These are phyloP conservation scores for Drosophila nebulosa DNA, from an alignment of 1,140 invertebrate species.

Conservation along the genomic window DNA sequence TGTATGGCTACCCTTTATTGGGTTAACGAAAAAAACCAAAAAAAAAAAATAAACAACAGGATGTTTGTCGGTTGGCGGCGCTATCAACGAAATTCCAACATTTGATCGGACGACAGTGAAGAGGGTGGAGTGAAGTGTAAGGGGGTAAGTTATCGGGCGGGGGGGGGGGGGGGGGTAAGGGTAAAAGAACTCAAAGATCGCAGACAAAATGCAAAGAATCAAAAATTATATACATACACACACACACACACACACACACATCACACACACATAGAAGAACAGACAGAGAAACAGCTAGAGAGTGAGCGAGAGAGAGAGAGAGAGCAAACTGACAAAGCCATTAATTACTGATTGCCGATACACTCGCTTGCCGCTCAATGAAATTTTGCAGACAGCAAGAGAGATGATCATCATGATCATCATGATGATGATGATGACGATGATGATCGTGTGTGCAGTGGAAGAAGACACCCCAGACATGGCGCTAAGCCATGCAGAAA, in stretches of 20 bases:
- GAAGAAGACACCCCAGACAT: slow-evolving; percentile 48
- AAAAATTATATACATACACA: slow-evolving; percentile 57
- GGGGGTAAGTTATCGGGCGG: neutral
- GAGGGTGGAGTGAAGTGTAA: neutral
- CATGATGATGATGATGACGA: neutral
- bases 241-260: slow-evolving; percentile 32
- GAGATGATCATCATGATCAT: neutral
- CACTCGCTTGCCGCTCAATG: slow-evolving; percentile 64
- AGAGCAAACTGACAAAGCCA: slow-evolving; percentile 59
- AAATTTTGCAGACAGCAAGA: slow-evolving; percentile 35
- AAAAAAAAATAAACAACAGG: slow-evolving; percentile 53
- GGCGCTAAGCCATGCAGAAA: slow-evolving; percentile 69
- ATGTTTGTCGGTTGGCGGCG: slow-evolving; percentile 68
- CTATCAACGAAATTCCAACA: slow-evolving; percentile 76
- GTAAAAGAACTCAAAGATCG: slow-evolving; percentile 41
- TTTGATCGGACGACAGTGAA: slow-evolving; percentile 48
- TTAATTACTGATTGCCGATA: slow-evolving; percentile 77
- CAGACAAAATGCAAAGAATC: slow-evolving; percentile 74
- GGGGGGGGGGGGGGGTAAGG: too few species aligned
- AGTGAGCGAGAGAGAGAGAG: neutral
- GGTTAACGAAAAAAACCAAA: slow-evolving; percentile 28
- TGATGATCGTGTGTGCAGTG: neutral
- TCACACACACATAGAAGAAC: neutral
- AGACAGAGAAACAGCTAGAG: neutral
- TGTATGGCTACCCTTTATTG: neutral